Evolutionary conservation across 92 coral and sea anemone genomes (phyloP).

Genomic region (Paramuricea clavata): DNA sequence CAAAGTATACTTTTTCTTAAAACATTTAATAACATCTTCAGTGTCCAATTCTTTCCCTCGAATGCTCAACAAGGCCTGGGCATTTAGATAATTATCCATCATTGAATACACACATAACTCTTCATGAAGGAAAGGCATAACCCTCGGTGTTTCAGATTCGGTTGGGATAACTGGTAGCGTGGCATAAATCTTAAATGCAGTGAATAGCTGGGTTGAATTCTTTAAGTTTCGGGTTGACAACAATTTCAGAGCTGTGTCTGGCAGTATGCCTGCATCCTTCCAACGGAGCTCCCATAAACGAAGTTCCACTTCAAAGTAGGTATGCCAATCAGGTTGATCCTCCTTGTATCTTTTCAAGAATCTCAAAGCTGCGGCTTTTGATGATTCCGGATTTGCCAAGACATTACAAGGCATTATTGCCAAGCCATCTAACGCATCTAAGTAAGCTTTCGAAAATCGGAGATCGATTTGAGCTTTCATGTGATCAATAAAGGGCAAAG

Average conservation of each 20-base stretch:
- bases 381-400: not conserved
- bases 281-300: not conserved
- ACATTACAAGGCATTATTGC: not conserved
- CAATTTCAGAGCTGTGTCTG: not conserved
- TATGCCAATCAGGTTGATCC: not conserved
- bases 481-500: not conserved
- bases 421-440: not conserved
- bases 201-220: not conserved
- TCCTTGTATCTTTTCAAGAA: not conserved
- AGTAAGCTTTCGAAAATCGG: not conserved
- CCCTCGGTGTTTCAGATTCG: not conserved
- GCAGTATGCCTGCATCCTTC: not conserved
- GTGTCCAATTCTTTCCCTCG: not conserved
- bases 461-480: not conserved
- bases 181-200: not conserved
- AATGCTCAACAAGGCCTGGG: not conserved
- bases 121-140: not conserved
- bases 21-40: not conserved
- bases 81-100: not conserved
- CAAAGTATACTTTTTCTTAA: not conserved
- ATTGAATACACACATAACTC: not conserved
- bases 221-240: not conserved
- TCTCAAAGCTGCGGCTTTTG: not conserved
- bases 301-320: not conserved
- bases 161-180: not conserved